Conservation (phyloP, 2,113 vertebrate genomes). For the Aphyosemion australe region DNA sequence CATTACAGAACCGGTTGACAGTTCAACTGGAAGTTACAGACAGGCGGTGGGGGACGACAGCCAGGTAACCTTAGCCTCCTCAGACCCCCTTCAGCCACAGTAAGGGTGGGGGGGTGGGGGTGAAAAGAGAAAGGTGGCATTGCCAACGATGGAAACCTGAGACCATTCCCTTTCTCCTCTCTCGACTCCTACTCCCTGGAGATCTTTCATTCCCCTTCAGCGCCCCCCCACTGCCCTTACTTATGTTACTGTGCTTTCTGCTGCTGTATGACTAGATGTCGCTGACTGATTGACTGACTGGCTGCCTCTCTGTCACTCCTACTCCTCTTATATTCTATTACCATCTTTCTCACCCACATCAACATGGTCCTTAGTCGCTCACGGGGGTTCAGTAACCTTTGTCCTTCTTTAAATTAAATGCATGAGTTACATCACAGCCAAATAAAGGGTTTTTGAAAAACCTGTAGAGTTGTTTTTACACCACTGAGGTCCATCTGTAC, state of each 20-base stretch:
- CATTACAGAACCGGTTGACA: background rate
- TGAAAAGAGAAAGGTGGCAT: constrained; percentile 55
- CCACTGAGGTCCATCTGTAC: background rate
- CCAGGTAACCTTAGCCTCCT: constrained; percentile 71
- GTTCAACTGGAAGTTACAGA: constrained; percentile 51
- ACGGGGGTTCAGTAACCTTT: background rate
- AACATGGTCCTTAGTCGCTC: constrained; percentile 14
- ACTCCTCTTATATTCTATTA: constrained; percentile 61
- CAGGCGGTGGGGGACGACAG: constrained; percentile 51
- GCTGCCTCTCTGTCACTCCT: constrained; percentile 40
- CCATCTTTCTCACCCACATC: constrained; percentile 17
- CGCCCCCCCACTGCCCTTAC: constrained; percentile 19
- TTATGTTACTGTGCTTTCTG: constrained; percentile 55
- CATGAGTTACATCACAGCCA: background rate
- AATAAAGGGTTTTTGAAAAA: too few species aligned
- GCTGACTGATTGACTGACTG: constrained; percentile 36
- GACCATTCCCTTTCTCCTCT: constrained; percentile 57
- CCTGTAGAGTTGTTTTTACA: background rate
- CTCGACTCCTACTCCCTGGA: constrained; percentile 64
- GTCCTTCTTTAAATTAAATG: background rate
- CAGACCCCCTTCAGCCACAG: constrained; percentile 60
- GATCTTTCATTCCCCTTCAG: constrained; percentile 46
- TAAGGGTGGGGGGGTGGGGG: constrained; percentile 19
- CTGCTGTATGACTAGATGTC: constrained; percentile 25
- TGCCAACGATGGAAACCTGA: constrained; percentile 60